Percentiles rank a stretch among this genome's conserved stretches.
Evolutionary conservation across 1,140 invertebrate genomes (phyloP).

Genomic region (Euschistus heros): DNA sequence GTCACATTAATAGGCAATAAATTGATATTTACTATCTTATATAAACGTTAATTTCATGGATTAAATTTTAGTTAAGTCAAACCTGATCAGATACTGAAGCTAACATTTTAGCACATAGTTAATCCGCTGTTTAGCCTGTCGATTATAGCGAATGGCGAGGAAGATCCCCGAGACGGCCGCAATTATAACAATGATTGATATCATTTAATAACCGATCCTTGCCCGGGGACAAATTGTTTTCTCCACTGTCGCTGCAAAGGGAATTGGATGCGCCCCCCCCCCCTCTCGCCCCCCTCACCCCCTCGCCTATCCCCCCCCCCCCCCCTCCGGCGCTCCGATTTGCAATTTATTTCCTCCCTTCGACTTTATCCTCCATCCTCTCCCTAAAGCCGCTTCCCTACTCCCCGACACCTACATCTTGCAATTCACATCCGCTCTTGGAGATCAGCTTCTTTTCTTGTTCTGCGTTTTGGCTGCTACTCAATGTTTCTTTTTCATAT

Average conservation of each 20-base stretch:
- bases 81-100: no score
- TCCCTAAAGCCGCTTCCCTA: slow-evolving; percentile 8
- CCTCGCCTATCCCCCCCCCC: background rate
- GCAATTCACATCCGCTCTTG: background rate
- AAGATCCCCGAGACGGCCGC: no score
- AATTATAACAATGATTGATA: slow-evolving; percentile 6
- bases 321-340: slow-evolving; percentile 5
- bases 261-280: slow-evolving; percentile 16
- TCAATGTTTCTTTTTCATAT: no score
- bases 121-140: no score
- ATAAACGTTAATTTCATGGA: no score
- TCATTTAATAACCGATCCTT: slow-evolving; percentile 7
- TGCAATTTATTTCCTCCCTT: slow-evolving; percentile 13
- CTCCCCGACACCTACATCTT: background rate
- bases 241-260: slow-evolving; percentile 13
- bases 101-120: no score
- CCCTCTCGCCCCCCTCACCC: background rate
- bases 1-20: no score
- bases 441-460: no score
- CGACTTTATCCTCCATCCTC: background rate
- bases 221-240: slow-evolving; percentile 14
- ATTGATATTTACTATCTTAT: no score
- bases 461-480: no score
- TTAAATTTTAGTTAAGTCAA: no score
- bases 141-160: no score